A percentile compares a stretch with the other conserved stretches of the same genome.
phyloP scores from a whole-genome alignment of 1,140 invertebrate species.

The Leptonema lineaticorne region DNA sequence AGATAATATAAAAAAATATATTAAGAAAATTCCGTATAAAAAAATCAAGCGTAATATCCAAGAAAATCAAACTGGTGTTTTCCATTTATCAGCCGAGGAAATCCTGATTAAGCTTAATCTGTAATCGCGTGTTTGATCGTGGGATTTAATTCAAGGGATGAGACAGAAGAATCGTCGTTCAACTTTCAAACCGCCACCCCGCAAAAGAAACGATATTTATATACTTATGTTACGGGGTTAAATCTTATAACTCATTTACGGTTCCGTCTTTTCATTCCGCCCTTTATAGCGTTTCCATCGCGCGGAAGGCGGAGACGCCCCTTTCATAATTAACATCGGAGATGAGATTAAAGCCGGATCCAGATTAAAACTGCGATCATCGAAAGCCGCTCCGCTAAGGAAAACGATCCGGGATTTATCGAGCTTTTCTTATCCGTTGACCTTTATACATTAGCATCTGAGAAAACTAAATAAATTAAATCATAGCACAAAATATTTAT shows the following conservation, averaged over 20 bases:
- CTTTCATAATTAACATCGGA: not conserved
- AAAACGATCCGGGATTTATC: not conserved
- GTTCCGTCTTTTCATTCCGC: too few species aligned
- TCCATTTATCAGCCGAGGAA: not conserved
- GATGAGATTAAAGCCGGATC: not conserved
- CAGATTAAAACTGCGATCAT: not conserved
- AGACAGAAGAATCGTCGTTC: not conserved
- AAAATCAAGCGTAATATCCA: too few species aligned
- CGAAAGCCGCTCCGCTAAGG: not conserved
- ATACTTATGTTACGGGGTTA: too few species aligned
- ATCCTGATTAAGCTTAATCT: conserved; percentile 2
- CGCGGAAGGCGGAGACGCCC: too few species aligned
- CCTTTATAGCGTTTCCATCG: not conserved
- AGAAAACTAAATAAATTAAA: too few species aligned
- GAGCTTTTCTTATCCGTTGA: too few species aligned
- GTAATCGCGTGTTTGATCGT: not conserved
- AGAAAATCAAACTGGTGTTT: not conserved
- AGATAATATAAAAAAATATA: too few species aligned
- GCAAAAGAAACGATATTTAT: not conserved
- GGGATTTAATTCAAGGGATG: not conserved
- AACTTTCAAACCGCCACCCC: not conserved
- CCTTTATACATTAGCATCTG: too few species aligned
- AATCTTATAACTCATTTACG: too few species aligned
- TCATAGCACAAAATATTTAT: too few species aligned
- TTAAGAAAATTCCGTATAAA: too few species aligned